These are phyloP conservation scores for Drosophila auraria DNA, from an alignment of 1,140 invertebrate genomes.

Conservation along the genomic window DNA sequence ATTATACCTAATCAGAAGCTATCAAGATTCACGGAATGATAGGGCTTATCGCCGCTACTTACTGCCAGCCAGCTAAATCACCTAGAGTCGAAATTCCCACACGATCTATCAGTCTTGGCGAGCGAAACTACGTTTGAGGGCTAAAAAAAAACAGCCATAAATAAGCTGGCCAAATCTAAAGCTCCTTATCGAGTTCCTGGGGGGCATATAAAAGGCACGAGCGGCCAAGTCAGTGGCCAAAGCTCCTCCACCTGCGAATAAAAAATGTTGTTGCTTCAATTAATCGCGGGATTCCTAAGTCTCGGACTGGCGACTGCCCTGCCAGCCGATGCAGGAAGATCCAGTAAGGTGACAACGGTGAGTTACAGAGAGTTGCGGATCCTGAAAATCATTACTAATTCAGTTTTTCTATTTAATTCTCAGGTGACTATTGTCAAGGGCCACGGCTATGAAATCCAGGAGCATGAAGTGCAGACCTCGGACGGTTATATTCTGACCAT, in stretches of 20 bases:
- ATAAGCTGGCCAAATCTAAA: slow-evolving; percentile 26
- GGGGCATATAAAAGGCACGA: slow-evolving; percentile 50
- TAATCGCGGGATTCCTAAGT: slow-evolving; percentile 34
- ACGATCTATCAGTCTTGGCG: slow-evolving; percentile 40
- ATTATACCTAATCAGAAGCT: slow-evolving; percentile 25
- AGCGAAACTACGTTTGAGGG: slow-evolving; percentile 8
- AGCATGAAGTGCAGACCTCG: slow-evolving; percentile 88
- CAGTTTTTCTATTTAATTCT: not conserved
- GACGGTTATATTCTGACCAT: slow-evolving; percentile 91
- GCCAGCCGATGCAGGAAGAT: slow-evolving; percentile 47
- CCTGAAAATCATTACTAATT: not conserved
- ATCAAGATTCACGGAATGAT: slow-evolving; percentile 42
- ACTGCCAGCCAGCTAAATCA: slow-evolving; percentile 32
- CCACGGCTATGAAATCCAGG: slow-evolving; percentile 88
- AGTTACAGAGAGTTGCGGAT: not conserved
- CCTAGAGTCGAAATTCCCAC: slow-evolving; percentile 25
- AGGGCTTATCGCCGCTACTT: slow-evolving; percentile 19
- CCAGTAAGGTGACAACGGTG: slow-evolving; percentile 64
- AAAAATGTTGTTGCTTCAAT: slow-evolving; percentile 41
- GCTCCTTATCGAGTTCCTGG: slow-evolving; percentile 55
- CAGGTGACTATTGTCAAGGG: slow-evolving; percentile 48
- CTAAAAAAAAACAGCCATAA: slow-evolving; percentile 57
- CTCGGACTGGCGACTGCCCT: slow-evolving; percentile 33
- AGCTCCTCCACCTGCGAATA: slow-evolving; percentile 36
- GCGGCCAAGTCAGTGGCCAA: slow-evolving; percentile 22